Evolutionary conservation across 53 echinoderm and acorn worm species (phyloP), one percentile per base, ranked within the genome.

Genomic region (Apostichopus leukothele): DNA sequence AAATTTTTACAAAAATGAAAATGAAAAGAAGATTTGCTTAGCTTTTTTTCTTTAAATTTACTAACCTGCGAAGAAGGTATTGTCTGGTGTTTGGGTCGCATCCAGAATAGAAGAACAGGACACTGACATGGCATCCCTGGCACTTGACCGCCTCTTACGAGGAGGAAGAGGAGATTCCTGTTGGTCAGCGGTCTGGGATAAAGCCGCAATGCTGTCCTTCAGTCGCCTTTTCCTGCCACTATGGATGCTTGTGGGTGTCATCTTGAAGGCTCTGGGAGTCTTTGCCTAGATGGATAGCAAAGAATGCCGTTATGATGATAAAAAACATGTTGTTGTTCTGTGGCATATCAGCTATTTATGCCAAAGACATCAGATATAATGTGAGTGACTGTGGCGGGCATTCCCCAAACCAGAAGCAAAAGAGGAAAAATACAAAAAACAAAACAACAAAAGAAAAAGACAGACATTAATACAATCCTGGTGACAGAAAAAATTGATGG

Each of bases 21-120:
- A 0, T 1, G 1, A 27, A 39, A 39, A 39, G 39, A 39, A 39
- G 3, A 39, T 39, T 3, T 39, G 39, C 39, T 39, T 39, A 39
- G 39, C 39, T 39, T 39, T 3, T 39, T 57, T 57, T 1, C 4
- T 57, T 57, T 57, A 57, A 57, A 7, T 11, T 5, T 14, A 39
- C 77, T 39, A 9, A 76, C 77, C 77, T 26, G 77, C 23, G 10
- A 76, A 39, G 7, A 11, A 9, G 50, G 5, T 39, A 18, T 60
- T 68, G 27, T 94, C 89, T 7, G 93, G 95, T 20, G 95, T 94
- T 22, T 92, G 93, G 16, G 93, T 95, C 23, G 91, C 94, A 89
- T 96, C 97, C 18, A 96, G 89, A n/a, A 96, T 90, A 12, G 94
- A 93, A 9, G 97, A 95, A 52, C 91, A 90, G 5, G 97, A 96